These are phyloP conservation scores for Apostichopus parvimensis DNA, from an alignment of 35 echinoderm and acorn worm genomes.

Conservation along the genomic window DNA sequence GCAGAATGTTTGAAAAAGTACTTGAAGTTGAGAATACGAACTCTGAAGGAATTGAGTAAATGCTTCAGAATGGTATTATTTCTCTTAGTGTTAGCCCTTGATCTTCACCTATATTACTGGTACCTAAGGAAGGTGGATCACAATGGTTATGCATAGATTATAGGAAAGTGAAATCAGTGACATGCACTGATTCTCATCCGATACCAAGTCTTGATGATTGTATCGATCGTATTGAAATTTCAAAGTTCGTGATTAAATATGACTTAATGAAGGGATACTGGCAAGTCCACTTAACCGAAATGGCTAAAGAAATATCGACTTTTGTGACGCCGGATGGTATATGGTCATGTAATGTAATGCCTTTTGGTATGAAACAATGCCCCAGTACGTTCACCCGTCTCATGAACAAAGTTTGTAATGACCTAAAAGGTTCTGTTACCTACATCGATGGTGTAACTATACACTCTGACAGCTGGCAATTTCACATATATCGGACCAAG, in stretches of 20 bases:
- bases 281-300: constrained; percentile 75
- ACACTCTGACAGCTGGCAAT: constrained; percentile 44
- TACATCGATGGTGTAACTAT: constrained; percentile 40
- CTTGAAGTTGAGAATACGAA: too few relatives aligned
- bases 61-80: constrained; percentile 45
- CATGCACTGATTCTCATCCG: constrained; percentile 70
- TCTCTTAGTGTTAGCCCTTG: constrained; percentile 27
- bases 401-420: constrained; percentile 22
- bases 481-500: constrained; percentile 19
- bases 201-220: constrained; percentile 72
- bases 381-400: constrained; percentile 15
- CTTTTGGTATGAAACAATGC: constrained; percentile 60
- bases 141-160: constrained; percentile 68
- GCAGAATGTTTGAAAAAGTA: too few relatives aligned
- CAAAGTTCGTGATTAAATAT: constrained; percentile 72
- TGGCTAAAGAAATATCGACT: constrained; percentile 63
- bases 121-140: constrained; percentile 61
- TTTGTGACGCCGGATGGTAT: constrained; percentile 53
- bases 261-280: constrained; percentile 83
- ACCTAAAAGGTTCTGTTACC: constrained; percentile 26
- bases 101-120: constrained; percentile 6
- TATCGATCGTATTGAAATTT: constrained; percentile 68
- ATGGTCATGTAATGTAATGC: constrained; percentile 49
- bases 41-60: constrained; percentile 48
- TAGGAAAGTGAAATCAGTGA: constrained; percentile 69